A percentile compares a stretch with the other conserved stretches of the same genome.
Conservation (phyloP, 2,113 vertebrate genomes). For the Ia io region DNA sequence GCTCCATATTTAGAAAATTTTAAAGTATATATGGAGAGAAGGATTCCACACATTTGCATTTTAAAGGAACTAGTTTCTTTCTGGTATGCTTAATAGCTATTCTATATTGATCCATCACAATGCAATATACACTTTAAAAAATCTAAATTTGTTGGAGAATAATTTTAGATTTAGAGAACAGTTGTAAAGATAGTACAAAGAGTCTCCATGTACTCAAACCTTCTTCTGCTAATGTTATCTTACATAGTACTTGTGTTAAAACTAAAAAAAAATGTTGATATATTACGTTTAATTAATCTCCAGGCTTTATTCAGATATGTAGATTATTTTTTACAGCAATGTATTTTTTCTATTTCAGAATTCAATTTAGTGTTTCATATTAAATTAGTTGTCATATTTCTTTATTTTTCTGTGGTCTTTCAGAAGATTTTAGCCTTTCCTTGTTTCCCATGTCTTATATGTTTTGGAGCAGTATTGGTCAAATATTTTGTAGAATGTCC, state of each 20-base stretch:
- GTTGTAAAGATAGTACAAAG: not conserved
- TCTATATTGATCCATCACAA: not conserved
- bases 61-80: not conserved
- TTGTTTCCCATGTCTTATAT: not conserved
- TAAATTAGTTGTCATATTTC: not conserved
- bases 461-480: not conserved
- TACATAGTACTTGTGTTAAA: not conserved
- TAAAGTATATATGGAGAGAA: not conserved
- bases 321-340: not conserved
- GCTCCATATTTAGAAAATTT: not conserved
- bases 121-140: not conserved
- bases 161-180: not conserved
- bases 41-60: not conserved
- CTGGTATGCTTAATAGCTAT: not conserved
- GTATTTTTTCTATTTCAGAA: not conserved
- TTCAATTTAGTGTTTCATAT: not conserved
- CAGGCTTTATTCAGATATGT: not conserved
- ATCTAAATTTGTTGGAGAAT: not conserved
- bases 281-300: not conserved
- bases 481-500: not conserved
- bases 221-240: not conserved
- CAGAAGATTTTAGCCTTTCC: not conserved
- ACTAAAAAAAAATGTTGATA: not conserved
- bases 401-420: not conserved
- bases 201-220: not conserved